Conservation (phyloP, 2,797 vertebrate species). For the Sylvilagus floridanus region DNA sequence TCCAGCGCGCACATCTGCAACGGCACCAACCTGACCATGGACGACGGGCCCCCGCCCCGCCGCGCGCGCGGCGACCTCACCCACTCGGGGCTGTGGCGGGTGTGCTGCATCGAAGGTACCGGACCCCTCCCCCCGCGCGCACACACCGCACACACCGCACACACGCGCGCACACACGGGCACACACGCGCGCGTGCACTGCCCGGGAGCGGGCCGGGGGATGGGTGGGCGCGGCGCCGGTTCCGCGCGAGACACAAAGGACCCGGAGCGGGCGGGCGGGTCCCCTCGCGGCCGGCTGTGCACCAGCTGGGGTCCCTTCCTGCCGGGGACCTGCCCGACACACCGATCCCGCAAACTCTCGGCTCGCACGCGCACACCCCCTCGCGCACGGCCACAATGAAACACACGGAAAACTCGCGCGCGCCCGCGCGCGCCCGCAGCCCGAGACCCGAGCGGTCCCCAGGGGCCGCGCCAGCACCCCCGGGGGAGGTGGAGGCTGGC, state of each 20-base stretch:
- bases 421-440: slow-evolving; percentile 51
- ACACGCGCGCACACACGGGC: not conserved
- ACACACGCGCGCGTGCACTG: not conserved
- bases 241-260: slow-evolving; percentile 80
- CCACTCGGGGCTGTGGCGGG: slow-evolving; percentile 97
- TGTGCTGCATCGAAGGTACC: slow-evolving; percentile 97
- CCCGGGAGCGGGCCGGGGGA: slow-evolving; percentile 21
- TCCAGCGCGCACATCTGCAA: slow-evolving; percentile 97
- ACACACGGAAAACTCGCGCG: slow-evolving; percentile 76
- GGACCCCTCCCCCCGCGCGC: not conserved
- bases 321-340: not conserved
- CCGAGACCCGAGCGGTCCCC: slow-evolving; percentile 52
- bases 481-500: slow-evolving; percentile 55
- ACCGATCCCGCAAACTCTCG: slow-evolving; percentile 72
- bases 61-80: slow-evolving; percentile 93
- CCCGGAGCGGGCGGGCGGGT: slow-evolving; percentile 58
- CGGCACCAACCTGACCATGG: slow-evolving; percentile 92
- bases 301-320: not conserved
- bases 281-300: slow-evolving; percentile 56
- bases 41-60: slow-evolving; percentile 88
- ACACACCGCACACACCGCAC: not conserved
- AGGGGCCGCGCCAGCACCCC: slow-evolving; percentile 67
- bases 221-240: slow-evolving; percentile 72
- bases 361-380: slow-evolving; percentile 72
- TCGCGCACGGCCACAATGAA: slow-evolving; percentile 75